Evolutionary conservation across 2,888 invertebrate species (phyloP), one percentile per base, ranked within the genome.

Genomic region (Kuschelorhynchus macadamiae): DNA sequence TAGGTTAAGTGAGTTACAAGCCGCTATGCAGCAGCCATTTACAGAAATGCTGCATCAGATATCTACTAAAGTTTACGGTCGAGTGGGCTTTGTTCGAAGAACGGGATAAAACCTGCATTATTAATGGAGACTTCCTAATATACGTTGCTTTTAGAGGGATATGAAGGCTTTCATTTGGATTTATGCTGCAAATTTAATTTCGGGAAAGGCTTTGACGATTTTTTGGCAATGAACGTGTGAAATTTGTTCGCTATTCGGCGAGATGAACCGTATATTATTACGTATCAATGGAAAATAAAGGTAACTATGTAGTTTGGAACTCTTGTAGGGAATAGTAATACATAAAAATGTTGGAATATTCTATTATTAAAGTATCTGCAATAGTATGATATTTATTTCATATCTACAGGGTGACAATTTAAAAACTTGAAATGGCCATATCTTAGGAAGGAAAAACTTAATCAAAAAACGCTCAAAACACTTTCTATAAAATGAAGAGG

Each of bases 21-120:
- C 59, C 33, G 52, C 41, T 53, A 36, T 52, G 66, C 66, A 39
- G 59, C 60, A 47, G 49, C 64, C 66, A 66, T 68, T 68, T 57
- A 52, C 68, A 63, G 63, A 68, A 68, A 57, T 53, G 62, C 68
- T 55, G 68, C 68, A 57, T 63, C 68, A 63, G 66, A 66, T 57
- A 63, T 68, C 68, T 63, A 30, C 41, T 61, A 39, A 46, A 63
- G 32, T 68, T 68, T 63, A 55, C 68, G 62, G 68, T 39, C 68
- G 59, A 62, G 57, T 59, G 59, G 63, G 49, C 68, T 63, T 67
- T 68, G 62, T 56, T 63, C 57, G 53, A 52, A 61, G 53, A 63
- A 63, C 59, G 56, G 52, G 53, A 52, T 68, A 63, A 68, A 68
- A 63, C 63, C 62, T 68, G 63, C 59, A 68, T 68, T 68, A 68